These are phyloP conservation scores for Drosophila setifemur DNA, from an alignment of 1,140 invertebrate genomes.

Conservation along the genomic window DNA sequence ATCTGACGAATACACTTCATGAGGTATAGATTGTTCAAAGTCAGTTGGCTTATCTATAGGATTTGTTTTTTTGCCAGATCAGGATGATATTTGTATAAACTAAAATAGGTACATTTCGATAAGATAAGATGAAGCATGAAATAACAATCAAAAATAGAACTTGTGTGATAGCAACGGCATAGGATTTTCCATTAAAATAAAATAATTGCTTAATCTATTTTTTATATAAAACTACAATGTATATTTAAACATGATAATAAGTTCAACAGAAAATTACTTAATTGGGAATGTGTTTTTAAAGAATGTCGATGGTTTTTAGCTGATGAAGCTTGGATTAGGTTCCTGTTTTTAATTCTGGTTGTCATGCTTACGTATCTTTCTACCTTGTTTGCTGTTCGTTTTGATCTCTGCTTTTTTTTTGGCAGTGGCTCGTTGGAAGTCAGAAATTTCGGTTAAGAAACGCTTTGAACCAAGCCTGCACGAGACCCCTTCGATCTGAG, in stretches of 20 bases:
- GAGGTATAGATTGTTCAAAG: no score
- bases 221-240: no score
- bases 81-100: background rate
- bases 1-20: no score
- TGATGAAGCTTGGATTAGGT: background rate
- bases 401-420: background rate
- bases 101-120: no score
- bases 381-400: constrained; percentile 9
- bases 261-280: no score
- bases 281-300: background rate
- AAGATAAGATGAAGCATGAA: background rate
- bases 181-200: no score
- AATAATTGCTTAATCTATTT: no score
- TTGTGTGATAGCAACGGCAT: no score
- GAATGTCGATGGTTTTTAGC: background rate
- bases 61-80: background rate
- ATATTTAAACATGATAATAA: no score
- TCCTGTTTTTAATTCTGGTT: constrained; percentile 13
- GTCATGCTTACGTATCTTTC: background rate
- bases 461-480: background rate
- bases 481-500: background rate
- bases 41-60: background rate
- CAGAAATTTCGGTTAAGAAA: background rate
- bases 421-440: background rate
- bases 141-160: no score